These are phyloP conservation scores for Sesamia nonagrioides DNA, from an alignment of 1,140 invertebrate genomes.

Conservation along the genomic window DNA sequence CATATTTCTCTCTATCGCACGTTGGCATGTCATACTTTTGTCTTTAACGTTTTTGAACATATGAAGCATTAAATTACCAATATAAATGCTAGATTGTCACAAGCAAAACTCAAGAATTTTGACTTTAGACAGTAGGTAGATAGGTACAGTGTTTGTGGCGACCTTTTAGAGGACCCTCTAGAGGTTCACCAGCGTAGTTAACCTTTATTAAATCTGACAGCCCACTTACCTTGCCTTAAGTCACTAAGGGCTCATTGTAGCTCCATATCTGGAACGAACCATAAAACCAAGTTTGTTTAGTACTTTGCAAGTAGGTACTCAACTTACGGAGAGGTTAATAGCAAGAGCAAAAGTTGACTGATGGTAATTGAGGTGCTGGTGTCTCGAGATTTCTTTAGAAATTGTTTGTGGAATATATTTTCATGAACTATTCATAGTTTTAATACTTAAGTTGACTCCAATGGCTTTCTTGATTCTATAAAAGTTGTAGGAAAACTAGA, in stretches of 20 bases:
- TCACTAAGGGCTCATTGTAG: neutral
- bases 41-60: no score
- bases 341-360: neutral
- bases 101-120: no score
- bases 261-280: constrained; percentile 8
- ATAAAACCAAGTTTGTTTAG: constrained; percentile 14
- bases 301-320: constrained; percentile 12
- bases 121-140: no score
- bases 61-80: no score
- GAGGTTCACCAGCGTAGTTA: neutral
- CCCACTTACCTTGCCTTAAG: neutral
- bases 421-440: neutral
- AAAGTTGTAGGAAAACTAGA: no score
- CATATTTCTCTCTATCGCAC: no score
- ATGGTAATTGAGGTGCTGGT: constrained; percentile 7
- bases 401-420: neutral
- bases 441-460: no score
- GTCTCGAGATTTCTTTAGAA: constrained; percentile 8
- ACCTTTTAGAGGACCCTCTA: neutral
- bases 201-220: constrained; percentile 27
- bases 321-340: constrained; percentile 21
- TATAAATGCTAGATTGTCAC: no score
- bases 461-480: no score
- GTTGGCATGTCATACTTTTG: no score
- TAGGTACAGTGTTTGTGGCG: neutral